Conservation (phyloP, 2,113 vertebrate genomes). For the Patagioenas fasciata region DNA sequence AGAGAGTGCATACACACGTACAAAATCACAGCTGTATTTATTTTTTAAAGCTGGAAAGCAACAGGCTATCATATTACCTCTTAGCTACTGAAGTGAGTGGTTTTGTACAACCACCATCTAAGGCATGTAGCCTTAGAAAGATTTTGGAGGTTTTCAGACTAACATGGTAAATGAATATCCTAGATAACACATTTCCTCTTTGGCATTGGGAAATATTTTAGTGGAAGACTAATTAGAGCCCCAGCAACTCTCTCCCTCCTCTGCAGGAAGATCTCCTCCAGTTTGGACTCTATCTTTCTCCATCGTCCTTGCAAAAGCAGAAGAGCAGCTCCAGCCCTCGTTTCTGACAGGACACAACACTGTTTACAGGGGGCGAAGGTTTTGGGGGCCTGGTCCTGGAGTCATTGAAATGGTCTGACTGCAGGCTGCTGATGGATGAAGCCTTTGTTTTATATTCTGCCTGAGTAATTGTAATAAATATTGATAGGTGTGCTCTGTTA, state of each 20-base stretch:
- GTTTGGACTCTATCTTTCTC: not conserved
- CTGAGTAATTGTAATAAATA: constrained; percentile 62
- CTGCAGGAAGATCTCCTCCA: not conserved
- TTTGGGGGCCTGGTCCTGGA: not conserved
- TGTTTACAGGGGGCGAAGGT: not conserved
- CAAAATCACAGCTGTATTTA: not conserved
- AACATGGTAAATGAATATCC: not conserved
- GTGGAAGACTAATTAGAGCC: not conserved
- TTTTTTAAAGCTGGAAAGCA: not conserved
- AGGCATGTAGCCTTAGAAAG: not conserved
- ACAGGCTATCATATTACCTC: not conserved
- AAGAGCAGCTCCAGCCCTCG: not conserved
- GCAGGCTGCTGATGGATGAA: not conserved
- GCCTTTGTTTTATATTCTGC: constrained; percentile 41
- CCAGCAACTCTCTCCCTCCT: not conserved
- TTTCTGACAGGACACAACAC: not conserved
- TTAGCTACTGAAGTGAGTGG: not conserved
- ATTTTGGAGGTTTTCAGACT: constrained; percentile 4
- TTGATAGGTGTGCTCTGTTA: constrained; percentile 49
- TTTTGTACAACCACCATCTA: not conserved
- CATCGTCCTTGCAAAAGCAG: not conserved
- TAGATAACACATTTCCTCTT: not conserved
- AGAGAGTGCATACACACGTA: not conserved
- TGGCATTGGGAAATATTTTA: not conserved
- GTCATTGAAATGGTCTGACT: not conserved